Conservation (phyloP, 2,888 invertebrate genomes). For the Oxyscelio sp. region DNA sequence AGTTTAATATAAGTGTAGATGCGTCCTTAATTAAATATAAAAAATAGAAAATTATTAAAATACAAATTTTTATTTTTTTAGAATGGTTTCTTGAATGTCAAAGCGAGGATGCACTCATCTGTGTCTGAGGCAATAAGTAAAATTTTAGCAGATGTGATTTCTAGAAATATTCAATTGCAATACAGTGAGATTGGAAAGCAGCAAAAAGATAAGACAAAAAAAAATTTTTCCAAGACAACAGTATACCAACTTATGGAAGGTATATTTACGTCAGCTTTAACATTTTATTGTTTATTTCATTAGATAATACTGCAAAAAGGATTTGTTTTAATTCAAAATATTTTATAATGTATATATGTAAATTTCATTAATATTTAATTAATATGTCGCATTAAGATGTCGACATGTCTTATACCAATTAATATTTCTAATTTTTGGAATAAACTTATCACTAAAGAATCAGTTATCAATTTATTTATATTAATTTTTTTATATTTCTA, state of each 20-base stretch:
- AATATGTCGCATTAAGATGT: no score
- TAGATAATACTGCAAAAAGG: neutral
- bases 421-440: no score
- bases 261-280: neutral
- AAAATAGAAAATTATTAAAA: neutral
- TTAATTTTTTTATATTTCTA: no score
- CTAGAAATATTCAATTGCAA: neutral
- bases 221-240: neutral
- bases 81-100: no score
- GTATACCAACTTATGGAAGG: constrained; percentile 2
- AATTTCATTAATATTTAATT: neutral
- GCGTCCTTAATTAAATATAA: neutral
- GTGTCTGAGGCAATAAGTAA: neutral
- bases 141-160: neutral
- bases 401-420: no score
- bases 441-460: no score
- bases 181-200: neutral
- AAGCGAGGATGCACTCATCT: neutral
- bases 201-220: no score
- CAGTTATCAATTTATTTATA: no score
- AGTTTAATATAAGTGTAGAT: neutral
- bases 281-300: neutral
- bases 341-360: neutral
- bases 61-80: neutral
- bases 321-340: neutral